Base-by-base conservation (phyloP, 1,140 invertebrate species). In the Anoplolepis gracilipes region DNA sequence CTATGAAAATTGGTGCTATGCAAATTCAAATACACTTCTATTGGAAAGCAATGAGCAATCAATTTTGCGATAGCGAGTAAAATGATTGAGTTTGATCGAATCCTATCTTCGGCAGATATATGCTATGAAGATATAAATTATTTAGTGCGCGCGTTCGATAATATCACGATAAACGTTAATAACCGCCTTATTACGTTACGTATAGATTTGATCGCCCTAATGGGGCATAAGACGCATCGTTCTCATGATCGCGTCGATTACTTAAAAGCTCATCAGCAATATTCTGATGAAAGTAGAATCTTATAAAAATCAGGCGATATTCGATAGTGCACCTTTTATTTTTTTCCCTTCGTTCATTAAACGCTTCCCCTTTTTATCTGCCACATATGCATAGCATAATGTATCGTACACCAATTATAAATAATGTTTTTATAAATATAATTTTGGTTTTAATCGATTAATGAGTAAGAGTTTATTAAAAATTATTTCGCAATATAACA, bases 181-280 rank as follows among this genome's bases (percentile, higher is more conserved):
- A 79, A 69, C 49, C 67, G 10, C 16, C 39, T 79, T 79, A 79
- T 70, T 79, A 78, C 42, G 22, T 55, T 55, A 79, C n/a, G 33
- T 53, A 25, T 13, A 70, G 64, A 79, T 79, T 33, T 1, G 64
- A 79, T 79, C 77, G 33, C 0, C 25, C 36, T 42, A 33, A 42
- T 5, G 22, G 2, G 22, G 33, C 55, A 90, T 90, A 88, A 90
- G 82, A 77, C 81, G 61, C 88, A 72, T 57, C 30, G 53, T 53
- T 84, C 86, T 90, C 89, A 78, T 86, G 89, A 90, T 90, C 86
- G 86, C 84, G 87, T 86, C 89, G 89, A 90, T 90, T 90, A 90
- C 67, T 70, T 78, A 25, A 57, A 69, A 73, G 55, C 57, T 87
- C 69, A 53, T 70, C 89, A 81, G 72, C 75, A 65, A 25, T 46